These are phyloP conservation scores for Buathra laborator DNA, from an alignment of 2,888 invertebrate genomes.

Conservation along the genomic window DNA sequence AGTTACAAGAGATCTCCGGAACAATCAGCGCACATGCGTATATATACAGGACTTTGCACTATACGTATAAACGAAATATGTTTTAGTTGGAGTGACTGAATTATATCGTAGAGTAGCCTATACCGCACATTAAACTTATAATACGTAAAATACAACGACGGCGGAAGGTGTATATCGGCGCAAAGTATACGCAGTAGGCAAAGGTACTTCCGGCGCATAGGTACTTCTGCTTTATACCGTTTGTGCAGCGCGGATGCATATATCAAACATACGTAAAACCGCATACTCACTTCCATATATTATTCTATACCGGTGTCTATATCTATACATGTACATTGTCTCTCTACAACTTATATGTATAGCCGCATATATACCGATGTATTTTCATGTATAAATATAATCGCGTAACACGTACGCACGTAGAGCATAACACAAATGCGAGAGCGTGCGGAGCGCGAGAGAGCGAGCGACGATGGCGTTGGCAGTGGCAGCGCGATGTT, in stretches of 20 bases:
- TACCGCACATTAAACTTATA: conserved; percentile 22
- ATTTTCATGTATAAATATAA: conserved; percentile 29
- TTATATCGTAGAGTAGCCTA: conserved; percentile 11
- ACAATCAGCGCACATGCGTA: conserved; percentile 34
- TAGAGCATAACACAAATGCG: conserved; percentile 36
- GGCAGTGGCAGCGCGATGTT: conserved; percentile 8
- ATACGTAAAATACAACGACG: conserved; percentile 26
- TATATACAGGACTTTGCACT: not conserved
- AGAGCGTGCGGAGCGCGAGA: not conserved
- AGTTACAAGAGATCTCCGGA: conserved; percentile 54
- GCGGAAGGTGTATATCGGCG: not conserved
- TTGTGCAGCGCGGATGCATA: conserved; percentile 6
- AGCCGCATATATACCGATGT: not conserved
- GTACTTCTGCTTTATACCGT: not conserved
- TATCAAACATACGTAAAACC: conserved; percentile 52
- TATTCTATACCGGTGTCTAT: not conserved
- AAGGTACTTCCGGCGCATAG: not conserved
- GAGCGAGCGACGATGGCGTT: conserved; percentile 7
- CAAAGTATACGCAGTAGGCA: not conserved
- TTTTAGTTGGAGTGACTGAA: conserved; percentile 4
- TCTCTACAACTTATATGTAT: not conserved
- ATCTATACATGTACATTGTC: not conserved
- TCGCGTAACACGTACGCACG: conserved; percentile 36
- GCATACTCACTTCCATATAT: conserved; percentile 30
- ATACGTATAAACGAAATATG: not conserved